These are phyloP conservation scores for Chauna torquata DNA, from an alignment of 2,113 vertebrate genomes.

Conservation along the genomic window DNA sequence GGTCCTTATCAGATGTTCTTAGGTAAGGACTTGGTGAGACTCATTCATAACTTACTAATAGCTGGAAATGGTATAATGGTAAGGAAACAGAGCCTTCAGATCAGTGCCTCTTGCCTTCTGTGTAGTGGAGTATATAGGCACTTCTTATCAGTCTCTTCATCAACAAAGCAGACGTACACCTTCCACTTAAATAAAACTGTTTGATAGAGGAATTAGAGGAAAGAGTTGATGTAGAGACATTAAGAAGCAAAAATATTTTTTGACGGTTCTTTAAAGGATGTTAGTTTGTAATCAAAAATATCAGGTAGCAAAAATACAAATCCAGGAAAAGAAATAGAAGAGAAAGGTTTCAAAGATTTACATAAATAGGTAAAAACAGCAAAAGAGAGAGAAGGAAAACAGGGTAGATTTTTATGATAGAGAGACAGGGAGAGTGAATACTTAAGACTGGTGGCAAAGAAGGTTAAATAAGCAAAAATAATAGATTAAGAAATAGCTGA, in stretches of 20 bases:
- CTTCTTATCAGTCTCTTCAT: background rate
- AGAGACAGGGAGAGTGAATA: background rate
- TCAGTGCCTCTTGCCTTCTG: background rate
- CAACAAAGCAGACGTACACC: background rate
- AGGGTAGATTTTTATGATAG: background rate
- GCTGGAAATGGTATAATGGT: background rate
- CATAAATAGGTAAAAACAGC: background rate
- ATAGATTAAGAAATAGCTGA: background rate
- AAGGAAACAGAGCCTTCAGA: background rate
- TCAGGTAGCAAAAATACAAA: background rate
- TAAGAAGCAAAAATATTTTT: background rate
- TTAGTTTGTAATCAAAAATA: background rate
- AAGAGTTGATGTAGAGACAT: background rate
- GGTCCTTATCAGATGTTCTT: background rate
- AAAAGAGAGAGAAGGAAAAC: background rate
- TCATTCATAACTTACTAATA: background rate
- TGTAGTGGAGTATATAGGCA: background rate
- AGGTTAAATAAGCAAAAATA: background rate
- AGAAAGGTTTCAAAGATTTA: background rate
- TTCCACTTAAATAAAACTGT: background rate
- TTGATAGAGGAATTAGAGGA: background rate
- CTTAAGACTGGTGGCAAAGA: background rate
- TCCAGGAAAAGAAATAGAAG: background rate
- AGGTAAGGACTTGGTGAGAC: background rate
- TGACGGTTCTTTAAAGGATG: background rate